These are phyloP conservation scores for Andrena fulva DNA, from an alignment of 2,888 invertebrate genomes.

Conservation along the genomic window DNA sequence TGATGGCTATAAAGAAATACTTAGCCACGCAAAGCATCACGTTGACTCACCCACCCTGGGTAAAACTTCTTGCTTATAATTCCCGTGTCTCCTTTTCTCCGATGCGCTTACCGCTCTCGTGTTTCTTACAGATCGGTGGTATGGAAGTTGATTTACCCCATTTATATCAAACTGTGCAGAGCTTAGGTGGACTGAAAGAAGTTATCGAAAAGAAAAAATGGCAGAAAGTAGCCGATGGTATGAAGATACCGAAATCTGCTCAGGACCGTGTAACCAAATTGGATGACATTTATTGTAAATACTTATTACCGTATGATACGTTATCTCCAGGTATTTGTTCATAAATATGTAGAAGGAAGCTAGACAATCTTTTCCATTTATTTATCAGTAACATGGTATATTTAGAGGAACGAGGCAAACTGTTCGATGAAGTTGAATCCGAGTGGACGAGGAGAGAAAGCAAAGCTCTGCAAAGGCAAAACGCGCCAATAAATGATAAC, in stretches of 20 bases:
- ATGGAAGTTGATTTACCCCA: conserved; percentile 96
- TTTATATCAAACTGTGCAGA: conserved; percentile 93
- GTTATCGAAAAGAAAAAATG: conserved; percentile 95
- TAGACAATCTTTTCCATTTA: conserved; percentile 17
- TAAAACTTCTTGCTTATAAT: conserved; percentile 81
- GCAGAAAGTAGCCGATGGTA: conserved; percentile 94
- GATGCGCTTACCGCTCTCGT: conserved; percentile 5
- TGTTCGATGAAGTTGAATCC: conserved; percentile 90
- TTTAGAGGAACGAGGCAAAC: conserved; percentile 90
- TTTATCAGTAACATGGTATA: conserved; percentile 41
- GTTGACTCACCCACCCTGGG: conserved; percentile 92
- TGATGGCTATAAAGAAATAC: conserved; percentile 94
- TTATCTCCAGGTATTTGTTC: conserved; percentile 88
- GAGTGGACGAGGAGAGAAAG: conserved; percentile 90
- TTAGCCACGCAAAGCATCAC: conserved; percentile 91
- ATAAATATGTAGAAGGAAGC: background rate
- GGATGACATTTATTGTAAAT: conserved; percentile 96
- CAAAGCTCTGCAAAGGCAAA: conserved; percentile 85
- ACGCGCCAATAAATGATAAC: conserved; percentile 79
- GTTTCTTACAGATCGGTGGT: conserved; percentile 90
- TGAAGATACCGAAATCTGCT: conserved; percentile 92
- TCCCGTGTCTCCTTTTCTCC: conserved; percentile 12
- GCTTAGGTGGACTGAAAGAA: conserved; percentile 93
- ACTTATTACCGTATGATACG: conserved; percentile 95
- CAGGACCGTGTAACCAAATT: conserved; percentile 93